Conservation (phyloP, 2,888 invertebrate genomes). For the Pardosa pseudoannulata region DNA sequence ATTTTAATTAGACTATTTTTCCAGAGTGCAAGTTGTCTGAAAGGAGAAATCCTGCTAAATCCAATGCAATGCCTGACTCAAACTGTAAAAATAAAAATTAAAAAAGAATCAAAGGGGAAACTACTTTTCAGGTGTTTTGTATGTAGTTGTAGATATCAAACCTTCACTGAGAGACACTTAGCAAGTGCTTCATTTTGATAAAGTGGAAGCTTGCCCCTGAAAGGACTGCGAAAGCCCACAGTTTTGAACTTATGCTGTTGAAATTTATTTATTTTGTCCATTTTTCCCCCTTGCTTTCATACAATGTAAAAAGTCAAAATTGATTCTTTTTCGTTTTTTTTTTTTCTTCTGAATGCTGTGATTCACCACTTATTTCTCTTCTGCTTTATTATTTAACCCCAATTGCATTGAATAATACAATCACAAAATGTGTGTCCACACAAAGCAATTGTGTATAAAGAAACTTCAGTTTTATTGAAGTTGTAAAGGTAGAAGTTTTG, state of each 20-base stretch:
- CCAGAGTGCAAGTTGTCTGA: neutral
- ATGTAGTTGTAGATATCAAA: conserved; percentile 63
- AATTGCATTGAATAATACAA: neutral
- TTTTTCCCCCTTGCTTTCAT: conserved; percentile 23
- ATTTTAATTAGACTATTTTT: conserved; percentile 14
- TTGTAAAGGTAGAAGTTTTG: conserved; percentile 62
- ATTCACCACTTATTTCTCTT: conserved; percentile 25
- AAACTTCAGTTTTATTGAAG: conserved; percentile 55
- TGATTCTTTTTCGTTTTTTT: conserved; percentile 42
- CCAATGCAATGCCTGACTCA: conserved; percentile 19
- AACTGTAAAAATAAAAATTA: too few relatives aligned
- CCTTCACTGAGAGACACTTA: conserved; percentile 56
- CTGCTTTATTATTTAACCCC: conserved; percentile 23
- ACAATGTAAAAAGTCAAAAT: conserved; percentile 49
- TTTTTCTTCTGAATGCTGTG: conserved; percentile 49
- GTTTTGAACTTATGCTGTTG: conserved; percentile 26
- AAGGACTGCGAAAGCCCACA: neutral
- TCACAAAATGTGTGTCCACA: conserved; percentile 19
- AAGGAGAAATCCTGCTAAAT: conserved; percentile 27
- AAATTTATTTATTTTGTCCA: conserved; percentile 46
- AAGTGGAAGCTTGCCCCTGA: conserved; percentile 50
- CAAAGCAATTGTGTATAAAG: conserved; percentile 24
- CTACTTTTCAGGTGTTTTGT: conserved; percentile 59
- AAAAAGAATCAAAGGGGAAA: conserved; percentile 21
- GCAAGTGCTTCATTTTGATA: conserved; percentile 66